Base-by-base conservation (phyloP, 2,113 vertebrate species). In the Leptocoma aspasia region DNA sequence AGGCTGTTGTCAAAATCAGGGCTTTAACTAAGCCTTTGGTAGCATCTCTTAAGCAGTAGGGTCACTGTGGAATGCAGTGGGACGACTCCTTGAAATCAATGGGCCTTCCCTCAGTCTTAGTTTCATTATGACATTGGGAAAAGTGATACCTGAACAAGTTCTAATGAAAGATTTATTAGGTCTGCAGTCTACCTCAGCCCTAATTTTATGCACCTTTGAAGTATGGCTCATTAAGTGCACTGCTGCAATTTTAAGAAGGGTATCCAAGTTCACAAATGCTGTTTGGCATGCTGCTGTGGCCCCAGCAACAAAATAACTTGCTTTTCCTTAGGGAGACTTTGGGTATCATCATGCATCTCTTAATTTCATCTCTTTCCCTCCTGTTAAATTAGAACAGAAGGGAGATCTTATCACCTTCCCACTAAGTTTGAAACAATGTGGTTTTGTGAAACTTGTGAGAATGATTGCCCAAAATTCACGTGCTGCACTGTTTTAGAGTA, bases 181-280 rank as follows among this genome's bases (percentile, higher is more conserved):
- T 69, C 71, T 41, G 37, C 83, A 86, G 42, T 89, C 80, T 89
- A 53, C 45, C 68, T 77, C 63, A 20, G 70, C 61, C 52, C 45
- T 89, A 65, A 70, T 90, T 96, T 94, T 86, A 69, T 93, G 57
- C 64, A 69, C 83, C 75, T 93, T 82, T 81, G 68, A 90, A 94
- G 75, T 68, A 59, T 65, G 92, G 80, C 57, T 97, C 90, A 92
- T 96, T 97, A 97, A 85, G 86, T 89, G 59, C 79, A 39, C 86
- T 95, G 82, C 64, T 79, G 68, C 73, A 75, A 8, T 96, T 95
- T 91, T 96, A 86, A 79, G 79, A 93, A 83, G 92, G 77, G 53
- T 94, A 79, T 84, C 72, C 76, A 60, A 82, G 83, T 87, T 92
- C 57, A 78, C 82, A 87, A 89, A 75, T 41, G 39, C 61, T 89